phyloP scores from a whole-genome alignment of 2,113 vertebrate species.

The Dendrocopos noguchii region DNA sequence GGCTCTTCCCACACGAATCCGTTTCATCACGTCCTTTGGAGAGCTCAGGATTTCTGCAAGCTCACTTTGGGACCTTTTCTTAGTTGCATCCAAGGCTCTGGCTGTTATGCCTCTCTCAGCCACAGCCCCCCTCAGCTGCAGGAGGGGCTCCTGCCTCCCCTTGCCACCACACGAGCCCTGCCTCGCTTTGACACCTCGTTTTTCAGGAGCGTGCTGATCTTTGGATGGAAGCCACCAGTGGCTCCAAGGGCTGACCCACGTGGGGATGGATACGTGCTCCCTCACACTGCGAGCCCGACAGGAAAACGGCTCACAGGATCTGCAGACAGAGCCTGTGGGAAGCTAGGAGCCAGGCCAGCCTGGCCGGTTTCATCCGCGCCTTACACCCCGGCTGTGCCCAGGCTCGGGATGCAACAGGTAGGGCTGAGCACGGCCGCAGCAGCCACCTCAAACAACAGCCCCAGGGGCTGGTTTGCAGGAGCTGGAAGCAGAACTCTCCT shows the following conservation, averaged over 20 bases:
- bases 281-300: background rate
- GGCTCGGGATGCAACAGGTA: background rate
- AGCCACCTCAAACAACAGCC: background rate
- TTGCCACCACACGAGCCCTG: background rate
- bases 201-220: background rate
- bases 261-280: background rate
- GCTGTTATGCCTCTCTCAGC: background rate
- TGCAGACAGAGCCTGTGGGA: background rate
- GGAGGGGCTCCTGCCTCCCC: background rate
- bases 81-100: background rate
- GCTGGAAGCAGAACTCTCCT: background rate
- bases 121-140: background rate
- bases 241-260: background rate
- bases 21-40: background rate
- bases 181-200: background rate
- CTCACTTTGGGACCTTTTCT: background rate
- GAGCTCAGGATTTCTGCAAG: background rate
- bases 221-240: background rate
- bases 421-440: background rate
- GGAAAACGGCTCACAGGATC: background rate
- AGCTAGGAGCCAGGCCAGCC: background rate
- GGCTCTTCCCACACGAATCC: background rate
- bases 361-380: fast-evolving
- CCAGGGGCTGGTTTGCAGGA: background rate
- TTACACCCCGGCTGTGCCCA: fast-evolving